phyloP scores from a whole-genome alignment of 2,888 invertebrate genomes.

The Helicoverpa assulta region DNA sequence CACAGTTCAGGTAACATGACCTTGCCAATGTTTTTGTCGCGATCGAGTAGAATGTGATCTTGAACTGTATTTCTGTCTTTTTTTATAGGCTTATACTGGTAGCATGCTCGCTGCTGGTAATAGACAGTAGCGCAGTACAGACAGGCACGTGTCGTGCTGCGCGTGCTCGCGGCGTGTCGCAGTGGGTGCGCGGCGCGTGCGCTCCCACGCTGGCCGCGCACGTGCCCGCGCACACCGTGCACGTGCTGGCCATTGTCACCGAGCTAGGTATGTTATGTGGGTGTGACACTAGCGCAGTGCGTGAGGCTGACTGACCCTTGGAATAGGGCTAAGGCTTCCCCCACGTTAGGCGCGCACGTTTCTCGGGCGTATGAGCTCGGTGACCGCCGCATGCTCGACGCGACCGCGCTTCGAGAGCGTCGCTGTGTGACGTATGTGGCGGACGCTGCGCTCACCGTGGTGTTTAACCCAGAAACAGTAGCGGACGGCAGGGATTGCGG shows the following conservation, averaged over 20 bases:
- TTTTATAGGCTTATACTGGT: constrained; percentile 70
- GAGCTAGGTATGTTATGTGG: constrained; percentile 64
- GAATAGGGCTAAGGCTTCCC: too few species aligned
- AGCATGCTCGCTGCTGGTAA: constrained; percentile 67
- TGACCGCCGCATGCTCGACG: too few species aligned
- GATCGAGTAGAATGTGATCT: not conserved
- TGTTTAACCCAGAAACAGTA: too few species aligned
- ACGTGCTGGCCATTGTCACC: constrained; percentile 63
- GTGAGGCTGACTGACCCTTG: not conserved
- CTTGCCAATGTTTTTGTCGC: too few species aligned
- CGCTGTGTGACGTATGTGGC: too few species aligned
- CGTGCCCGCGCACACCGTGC: constrained; percentile 59
- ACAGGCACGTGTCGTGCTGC: constrained; percentile 34
- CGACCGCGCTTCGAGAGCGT: too few species aligned
- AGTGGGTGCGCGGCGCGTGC: constrained; percentile 72
- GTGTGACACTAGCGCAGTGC: not conserved
- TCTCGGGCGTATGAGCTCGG: too few species aligned
- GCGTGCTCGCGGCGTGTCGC: constrained; percentile 70
- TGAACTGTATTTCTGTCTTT: not conserved
- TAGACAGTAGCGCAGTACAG: not conserved
- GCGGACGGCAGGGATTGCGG: too few species aligned
- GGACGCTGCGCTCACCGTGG: too few species aligned
- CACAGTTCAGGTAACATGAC: constrained; percentile 75
- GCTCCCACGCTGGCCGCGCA: constrained; percentile 69
- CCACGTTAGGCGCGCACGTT: too few species aligned